Evolutionary conservation across 2,888 invertebrate species (phyloP), one percentile per base, ranked within the genome.

Genomic region (Drosophila maculinotata): DNA sequence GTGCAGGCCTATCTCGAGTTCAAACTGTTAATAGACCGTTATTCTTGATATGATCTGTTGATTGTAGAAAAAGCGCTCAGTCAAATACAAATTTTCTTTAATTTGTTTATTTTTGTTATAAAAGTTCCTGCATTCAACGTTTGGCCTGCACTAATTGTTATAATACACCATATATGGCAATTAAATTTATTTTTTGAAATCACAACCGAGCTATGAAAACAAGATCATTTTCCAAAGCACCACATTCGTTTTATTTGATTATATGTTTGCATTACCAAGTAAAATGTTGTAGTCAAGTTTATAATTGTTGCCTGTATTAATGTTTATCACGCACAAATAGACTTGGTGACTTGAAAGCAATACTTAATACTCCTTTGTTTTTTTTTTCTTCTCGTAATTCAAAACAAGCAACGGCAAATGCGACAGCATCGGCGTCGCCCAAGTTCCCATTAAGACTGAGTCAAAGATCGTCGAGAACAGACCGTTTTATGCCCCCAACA

Each of bases 361-460:
- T 33, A 52, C 2, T 36, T 20, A 28, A 30, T 39, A 28, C 3
- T 20, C 20, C 8, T 28, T 35, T 12, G 12, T n/a, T 12, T 14
- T 4, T 36, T 17, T 14, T 6, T 35, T 7, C 15, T 15, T 33
- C 6, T 25, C 10, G 33, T n/a, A 30, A 45, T 17, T 57, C 1
- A 36, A 68, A 17, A 5, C 23, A 33, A 57, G 44, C 51, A 58
- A 44, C 53, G 58, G 36, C 17, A 28, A 56, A 33, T 53, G 44
- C 54, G 53, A 52, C 59, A 44, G 49, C 60, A 39, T 47, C 64
- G 59, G 20, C 57, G 44, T 45, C 52, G 54, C 66, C 51, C 65
- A 69, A 68, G 65, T 51, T 69, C 53, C 69, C 60, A 45, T 38
- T 44, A 48, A 68, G 74, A 84, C 83, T 84, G 79, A 81, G 41